A percentile compares a stretch with the other conserved stretches of the same genome.
phyloP scores from a whole-genome alignment of 2,797 vertebrate genomes.

The Astyanax mexicanus region DNA sequence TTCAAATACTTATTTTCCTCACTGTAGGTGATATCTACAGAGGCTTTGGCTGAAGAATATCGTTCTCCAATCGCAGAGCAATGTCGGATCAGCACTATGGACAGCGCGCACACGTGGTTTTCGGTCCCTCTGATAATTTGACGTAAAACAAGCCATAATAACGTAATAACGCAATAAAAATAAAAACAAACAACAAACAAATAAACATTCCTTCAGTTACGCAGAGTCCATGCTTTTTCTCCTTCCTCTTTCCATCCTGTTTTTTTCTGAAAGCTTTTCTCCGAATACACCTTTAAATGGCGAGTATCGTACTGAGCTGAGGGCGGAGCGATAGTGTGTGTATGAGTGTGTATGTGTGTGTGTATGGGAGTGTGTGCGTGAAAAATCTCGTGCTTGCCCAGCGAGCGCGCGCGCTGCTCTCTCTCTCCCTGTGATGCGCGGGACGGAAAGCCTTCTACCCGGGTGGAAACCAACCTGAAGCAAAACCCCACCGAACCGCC shows the following conservation, averaged over 20 bases:
- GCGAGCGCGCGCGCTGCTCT: constrained; percentile 42
- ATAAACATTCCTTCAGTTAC: not conserved
- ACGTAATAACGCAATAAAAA: not conserved
- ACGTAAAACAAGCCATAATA: too few relatives aligned
- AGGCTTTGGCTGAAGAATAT: too few relatives aligned
- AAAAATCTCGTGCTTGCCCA: constrained; percentile 83
- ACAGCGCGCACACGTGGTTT: constrained; percentile 10
- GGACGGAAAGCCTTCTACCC: constrained; percentile 49
- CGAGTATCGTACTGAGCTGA: constrained; percentile 76
- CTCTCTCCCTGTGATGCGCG: constrained; percentile 1
- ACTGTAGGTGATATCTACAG: too few relatives aligned
- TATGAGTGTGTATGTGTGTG: not conserved
- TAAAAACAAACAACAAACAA: not conserved
- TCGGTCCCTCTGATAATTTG: not conserved
- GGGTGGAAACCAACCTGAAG: constrained; percentile 36
- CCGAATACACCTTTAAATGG: constrained; percentile 89
- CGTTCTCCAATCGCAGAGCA: too few relatives aligned
- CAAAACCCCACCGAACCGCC: not conserved
- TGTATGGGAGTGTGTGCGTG: constrained; percentile 66
- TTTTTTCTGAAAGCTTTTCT: constrained; percentile 35
- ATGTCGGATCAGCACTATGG: constrained; percentile 44
- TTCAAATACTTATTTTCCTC: too few relatives aligned
- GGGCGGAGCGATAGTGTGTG: constrained; percentile 76
- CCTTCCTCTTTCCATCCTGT: not conserved
- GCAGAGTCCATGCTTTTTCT: not conserved